Conservation (phyloP, 2,888 invertebrate species). For the Noctua comes region DNA sequence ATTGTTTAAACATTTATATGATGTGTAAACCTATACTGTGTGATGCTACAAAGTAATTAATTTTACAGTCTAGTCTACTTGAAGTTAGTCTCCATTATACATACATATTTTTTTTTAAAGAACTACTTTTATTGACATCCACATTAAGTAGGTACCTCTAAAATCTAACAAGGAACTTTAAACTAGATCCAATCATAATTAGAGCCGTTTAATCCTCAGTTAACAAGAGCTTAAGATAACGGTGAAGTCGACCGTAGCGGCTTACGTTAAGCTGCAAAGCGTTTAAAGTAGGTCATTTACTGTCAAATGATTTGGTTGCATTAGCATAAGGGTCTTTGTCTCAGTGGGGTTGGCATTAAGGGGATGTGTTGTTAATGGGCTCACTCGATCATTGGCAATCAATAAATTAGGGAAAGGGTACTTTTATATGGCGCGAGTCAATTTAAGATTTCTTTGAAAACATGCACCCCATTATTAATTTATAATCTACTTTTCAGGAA, state of each 20-base stretch:
- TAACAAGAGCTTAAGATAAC: slow-evolving; percentile 54
- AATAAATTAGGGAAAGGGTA: slow-evolving; percentile 38
- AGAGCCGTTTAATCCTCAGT: slow-evolving; percentile 26
- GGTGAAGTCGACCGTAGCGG: slow-evolving; percentile 69
- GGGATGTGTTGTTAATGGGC: slow-evolving; percentile 74
- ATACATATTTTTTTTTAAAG: too few relatives aligned
- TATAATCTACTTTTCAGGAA: neutral
- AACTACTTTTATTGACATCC: neutral
- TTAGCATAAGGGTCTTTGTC: slow-evolving; percentile 83
- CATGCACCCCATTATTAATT: neutral
- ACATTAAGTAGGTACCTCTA: neutral
- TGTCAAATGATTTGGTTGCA: slow-evolving; percentile 78
- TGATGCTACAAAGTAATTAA: neutral
- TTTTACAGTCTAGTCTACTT: neutral
- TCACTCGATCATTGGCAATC: slow-evolving; percentile 70
- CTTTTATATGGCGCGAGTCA: neutral
- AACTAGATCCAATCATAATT: neutral
- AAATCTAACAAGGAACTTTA: neutral
- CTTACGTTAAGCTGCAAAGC: slow-evolving; percentile 67
- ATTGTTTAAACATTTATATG: neutral
- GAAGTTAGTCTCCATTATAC: neutral
- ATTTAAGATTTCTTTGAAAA: neutral
- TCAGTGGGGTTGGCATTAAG: slow-evolving; percentile 73
- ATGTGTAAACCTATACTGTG: neutral
- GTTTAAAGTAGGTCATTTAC: slow-evolving; percentile 83